These are phyloP conservation scores for Pseudorectes ferrugineus DNA, from an alignment of 2,113 vertebrate species.

Conservation along the genomic window DNA sequence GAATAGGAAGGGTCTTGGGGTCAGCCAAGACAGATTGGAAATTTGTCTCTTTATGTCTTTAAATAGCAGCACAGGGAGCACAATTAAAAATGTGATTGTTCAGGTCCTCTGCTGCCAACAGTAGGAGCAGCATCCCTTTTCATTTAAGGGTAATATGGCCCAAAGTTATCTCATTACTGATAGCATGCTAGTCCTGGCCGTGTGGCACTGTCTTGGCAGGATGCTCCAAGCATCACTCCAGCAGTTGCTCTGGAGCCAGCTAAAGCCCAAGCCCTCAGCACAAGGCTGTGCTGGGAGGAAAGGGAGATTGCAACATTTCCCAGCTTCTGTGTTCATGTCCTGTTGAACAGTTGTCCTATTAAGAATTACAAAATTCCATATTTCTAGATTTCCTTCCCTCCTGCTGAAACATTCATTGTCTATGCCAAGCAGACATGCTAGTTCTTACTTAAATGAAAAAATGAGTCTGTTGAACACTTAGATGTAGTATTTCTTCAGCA, in stretches of 20 bases:
- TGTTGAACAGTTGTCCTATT: background rate
- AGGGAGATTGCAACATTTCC: background rate
- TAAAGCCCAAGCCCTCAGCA: background rate
- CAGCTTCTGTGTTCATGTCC: background rate
- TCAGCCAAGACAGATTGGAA: slow-evolving; percentile 37
- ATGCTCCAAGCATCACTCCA: background rate
- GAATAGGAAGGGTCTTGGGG: background rate
- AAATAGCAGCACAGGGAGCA: background rate
- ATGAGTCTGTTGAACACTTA: background rate
- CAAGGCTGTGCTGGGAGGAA: background rate
- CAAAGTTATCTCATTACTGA: background rate
- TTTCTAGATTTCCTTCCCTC: background rate
- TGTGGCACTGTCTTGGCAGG: background rate
- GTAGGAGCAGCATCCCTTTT: background rate
- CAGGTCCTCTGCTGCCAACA: background rate
- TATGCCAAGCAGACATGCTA: background rate
- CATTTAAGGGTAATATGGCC: background rate
- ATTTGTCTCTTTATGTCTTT: slow-evolving; percentile 9
- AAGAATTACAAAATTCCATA: background rate
- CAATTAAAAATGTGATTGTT: slow-evolving; percentile 16
- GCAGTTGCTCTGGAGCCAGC: background rate
- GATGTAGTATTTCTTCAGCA: background rate
- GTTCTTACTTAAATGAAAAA: background rate
- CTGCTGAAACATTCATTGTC: background rate
- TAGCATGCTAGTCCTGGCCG: background rate